phyloP scores from a whole-genome alignment of 2,888 invertebrate species.

The Capitulum mitella region DNA sequence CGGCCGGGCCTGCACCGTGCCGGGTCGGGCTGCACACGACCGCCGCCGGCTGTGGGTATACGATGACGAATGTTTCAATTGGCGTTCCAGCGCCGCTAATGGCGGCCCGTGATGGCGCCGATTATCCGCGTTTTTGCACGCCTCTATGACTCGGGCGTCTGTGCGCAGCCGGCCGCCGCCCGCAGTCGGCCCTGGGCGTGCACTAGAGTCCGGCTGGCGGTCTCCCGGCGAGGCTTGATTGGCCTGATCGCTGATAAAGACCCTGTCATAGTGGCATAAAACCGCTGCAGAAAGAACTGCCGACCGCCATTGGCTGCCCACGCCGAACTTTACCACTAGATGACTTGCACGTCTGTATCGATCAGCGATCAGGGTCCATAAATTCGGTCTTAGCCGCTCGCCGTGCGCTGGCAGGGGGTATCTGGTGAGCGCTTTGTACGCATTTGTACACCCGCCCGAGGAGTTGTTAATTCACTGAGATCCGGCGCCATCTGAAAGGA shows the following conservation, averaged over 20 bases:
- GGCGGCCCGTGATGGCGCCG: not conserved
- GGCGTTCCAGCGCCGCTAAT: not conserved
- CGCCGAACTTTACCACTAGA: not conserved
- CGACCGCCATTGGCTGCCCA: not conserved
- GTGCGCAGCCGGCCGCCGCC: no score
- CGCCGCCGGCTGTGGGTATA: not conserved
- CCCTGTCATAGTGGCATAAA: not conserved
- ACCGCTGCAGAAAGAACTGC: not conserved
- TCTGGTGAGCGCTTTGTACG: not conserved
- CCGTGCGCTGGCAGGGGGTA: not conserved
- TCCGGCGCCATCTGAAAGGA: not conserved
- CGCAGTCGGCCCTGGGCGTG: no score
- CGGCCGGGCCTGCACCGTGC: no score
- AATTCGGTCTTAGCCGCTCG: not conserved
- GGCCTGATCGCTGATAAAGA: conserved; percentile 13
- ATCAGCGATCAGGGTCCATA: not conserved
- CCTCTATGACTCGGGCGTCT: not conserved
- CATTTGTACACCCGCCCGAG: not conserved
- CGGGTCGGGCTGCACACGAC: no score
- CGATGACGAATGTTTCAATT: conserved; percentile 19
- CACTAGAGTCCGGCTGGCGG: no score
- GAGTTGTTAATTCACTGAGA: not conserved
- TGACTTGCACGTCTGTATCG: conserved; percentile 13
- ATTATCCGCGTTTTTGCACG: not conserved
- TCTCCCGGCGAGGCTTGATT: not conserved